Percentiles rank a stretch among this genome's conserved stretches.
Evolutionary conservation across 2,797 vertebrate species (phyloP).

Genomic region (Paramormyrops hopkinsi): DNA sequence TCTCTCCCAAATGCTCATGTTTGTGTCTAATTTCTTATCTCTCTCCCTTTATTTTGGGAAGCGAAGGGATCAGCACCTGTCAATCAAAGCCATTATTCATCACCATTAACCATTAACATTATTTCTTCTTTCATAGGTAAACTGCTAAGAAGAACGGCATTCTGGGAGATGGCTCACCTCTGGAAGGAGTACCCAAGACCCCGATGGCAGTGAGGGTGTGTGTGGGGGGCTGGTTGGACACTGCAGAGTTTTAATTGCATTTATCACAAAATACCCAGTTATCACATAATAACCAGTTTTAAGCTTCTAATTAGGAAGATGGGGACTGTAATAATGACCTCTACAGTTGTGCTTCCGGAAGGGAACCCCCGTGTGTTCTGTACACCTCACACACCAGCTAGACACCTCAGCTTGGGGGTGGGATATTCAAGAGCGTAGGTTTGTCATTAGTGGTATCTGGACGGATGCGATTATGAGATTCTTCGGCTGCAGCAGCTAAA

Average conservation of each 20-base stretch:
- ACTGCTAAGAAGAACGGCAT: conserved; percentile 32
- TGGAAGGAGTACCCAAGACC: conserved; percentile 23
- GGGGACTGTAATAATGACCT: conserved; percentile 12
- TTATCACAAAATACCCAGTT: conserved; percentile 34
- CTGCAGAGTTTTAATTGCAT: conserved; percentile 19
- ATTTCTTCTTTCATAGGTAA: conserved; percentile 15
- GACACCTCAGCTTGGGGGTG: not conserved
- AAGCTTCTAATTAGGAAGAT: conserved; percentile 26
- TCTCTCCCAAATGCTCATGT: not conserved
- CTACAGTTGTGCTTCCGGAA: conserved; percentile 31
- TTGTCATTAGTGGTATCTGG: not conserved
- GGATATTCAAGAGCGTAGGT: not conserved
- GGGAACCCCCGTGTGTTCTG: not conserved
- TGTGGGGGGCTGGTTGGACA: not conserved
- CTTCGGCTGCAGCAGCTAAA: not conserved
- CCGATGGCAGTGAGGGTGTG: not conserved
- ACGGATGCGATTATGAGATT: not conserved
- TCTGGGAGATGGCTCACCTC: conserved; percentile 38
- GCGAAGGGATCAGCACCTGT: not conserved
- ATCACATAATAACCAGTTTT: conserved; percentile 23
- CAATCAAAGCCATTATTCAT: not conserved
- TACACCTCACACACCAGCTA: conserved; percentile 11
- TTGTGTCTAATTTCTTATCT: not conserved
- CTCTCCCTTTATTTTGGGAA: not conserved
- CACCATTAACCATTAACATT: not conserved